Base-by-base conservation (phyloP, 2,113 vertebrate genomes). In the Cololabis saira region DNA sequence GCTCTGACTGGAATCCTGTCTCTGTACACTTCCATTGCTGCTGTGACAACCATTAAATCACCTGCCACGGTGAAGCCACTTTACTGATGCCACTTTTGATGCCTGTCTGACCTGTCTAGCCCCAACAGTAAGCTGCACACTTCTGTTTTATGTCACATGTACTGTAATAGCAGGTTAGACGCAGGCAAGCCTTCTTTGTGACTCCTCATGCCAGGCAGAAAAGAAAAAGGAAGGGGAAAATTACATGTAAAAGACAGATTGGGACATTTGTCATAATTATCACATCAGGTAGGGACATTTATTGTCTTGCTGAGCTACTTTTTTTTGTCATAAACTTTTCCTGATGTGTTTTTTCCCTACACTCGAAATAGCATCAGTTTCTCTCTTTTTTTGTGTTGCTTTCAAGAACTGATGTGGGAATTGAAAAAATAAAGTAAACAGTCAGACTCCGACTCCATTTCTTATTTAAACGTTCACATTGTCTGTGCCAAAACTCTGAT, bases 31-130 rank as follows among this genome's bases (percentile, higher is more conserved):
- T 83, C 81, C 57, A 63, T 58, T 56, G 74, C 85, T 74, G 78
- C 87, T 61, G 84, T 89, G 89, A 91, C 87, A 90, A 86, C 84
- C 83, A 83, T 90, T 91, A 90, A 89, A 90, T 91, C 90, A 90
- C 88, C 88, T 91, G 88, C 82, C 86, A 90, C 49, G 9, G 67
- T 70, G 67, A 57, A 72, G 78, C 74, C 76, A 65, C 80, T 82
- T 80, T 80, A 70, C 80, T 82, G 85, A 83, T 83, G 82, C 74
- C 12, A 48, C 82, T 49, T 68, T 52, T 82, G 78, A 80, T 74
- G 74, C 83, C 77, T 70, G 76, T 65, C 74, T 68, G 78, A 84
- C 74, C 79, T 22, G 24, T 67, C 79, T 17, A 40, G 76, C 70
- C 72, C 67, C 61, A 22, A 33, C 76, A 55, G 54, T 24, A 14